These are phyloP conservation scores for Ostrea edulis DNA, from an alignment of 1,140 invertebrate genomes.

Conservation along the genomic window DNA sequence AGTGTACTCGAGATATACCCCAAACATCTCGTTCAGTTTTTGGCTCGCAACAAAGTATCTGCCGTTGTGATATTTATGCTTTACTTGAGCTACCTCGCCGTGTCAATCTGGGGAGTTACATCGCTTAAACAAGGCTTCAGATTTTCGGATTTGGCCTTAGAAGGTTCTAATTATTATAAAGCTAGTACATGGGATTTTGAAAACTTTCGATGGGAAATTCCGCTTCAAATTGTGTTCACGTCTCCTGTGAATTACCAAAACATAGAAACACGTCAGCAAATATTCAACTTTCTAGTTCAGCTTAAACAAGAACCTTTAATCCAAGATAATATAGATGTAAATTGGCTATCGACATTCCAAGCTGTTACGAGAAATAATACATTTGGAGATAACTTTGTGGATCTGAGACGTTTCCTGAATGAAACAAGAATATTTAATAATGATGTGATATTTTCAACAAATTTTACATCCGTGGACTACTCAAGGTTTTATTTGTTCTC, in stretches of 20 bases:
- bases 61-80: conserved; percentile 86
- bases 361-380: background rate
- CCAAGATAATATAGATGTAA: conserved; percentile 45
- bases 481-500: conserved; percentile 69
- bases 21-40: conserved; percentile 50
- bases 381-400: background rate
- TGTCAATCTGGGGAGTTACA: conserved; percentile 87
- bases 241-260: background rate
- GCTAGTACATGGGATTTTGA: conserved; percentile 40
- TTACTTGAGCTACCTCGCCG: conserved; percentile 90
- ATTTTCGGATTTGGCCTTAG: conserved; percentile 78
- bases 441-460: conserved; percentile 85
- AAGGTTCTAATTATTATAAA: conserved; percentile 71
- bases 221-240: conserved; percentile 19
- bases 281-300: conserved; percentile 27
- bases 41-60: conserved; percentile 80
- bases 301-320: conserved; percentile 40
- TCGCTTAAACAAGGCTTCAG: conserved; percentile 92
- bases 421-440: conserved; percentile 53
- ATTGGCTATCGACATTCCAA: conserved; percentile 50
- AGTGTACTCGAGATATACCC: conserved; percentile 61
- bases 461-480: conserved; percentile 89
- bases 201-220: conserved; percentile 38
- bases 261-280: background rate
- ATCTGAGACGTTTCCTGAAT: conserved; percentile 74